Conservation (phyloP, 2,797 vertebrate genomes). For the Coendou prehensilis region DNA sequence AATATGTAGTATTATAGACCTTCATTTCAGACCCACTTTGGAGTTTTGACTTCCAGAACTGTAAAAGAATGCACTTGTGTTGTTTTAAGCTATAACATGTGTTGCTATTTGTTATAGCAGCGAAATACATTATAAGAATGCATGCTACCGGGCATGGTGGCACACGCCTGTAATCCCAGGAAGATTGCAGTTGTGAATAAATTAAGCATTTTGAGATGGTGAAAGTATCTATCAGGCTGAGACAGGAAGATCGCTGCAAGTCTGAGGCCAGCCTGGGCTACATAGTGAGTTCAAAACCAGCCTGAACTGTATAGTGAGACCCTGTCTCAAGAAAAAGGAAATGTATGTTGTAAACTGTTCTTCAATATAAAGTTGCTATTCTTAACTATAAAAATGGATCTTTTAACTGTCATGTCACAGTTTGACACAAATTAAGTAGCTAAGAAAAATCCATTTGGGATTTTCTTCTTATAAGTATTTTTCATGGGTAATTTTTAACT, state of each 20-base stretch:
- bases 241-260: not conserved
- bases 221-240: not conserved
- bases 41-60: not conserved
- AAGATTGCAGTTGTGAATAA: not conserved
- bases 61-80: not conserved
- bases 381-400: not conserved
- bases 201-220: not conserved
- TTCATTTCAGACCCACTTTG: not conserved
- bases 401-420: not conserved
- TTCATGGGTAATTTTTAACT: conserved; percentile 55
- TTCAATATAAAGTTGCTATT: conserved; percentile 9
- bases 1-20: rapidly evolving
- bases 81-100: not conserved
- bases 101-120: not conserved
- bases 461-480: conserved; percentile 33
- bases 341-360: not conserved
- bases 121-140: not conserved
- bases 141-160: not conserved
- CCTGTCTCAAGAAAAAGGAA: not conserved
- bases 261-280: not conserved
- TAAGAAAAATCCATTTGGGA: not conserved
- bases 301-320: not conserved
- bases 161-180: not conserved
- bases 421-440: not conserved
- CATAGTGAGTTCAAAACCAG: not conserved